phyloP scores from a whole-genome alignment of 2,113 vertebrate species.

The Percopsis transmontana region DNA sequence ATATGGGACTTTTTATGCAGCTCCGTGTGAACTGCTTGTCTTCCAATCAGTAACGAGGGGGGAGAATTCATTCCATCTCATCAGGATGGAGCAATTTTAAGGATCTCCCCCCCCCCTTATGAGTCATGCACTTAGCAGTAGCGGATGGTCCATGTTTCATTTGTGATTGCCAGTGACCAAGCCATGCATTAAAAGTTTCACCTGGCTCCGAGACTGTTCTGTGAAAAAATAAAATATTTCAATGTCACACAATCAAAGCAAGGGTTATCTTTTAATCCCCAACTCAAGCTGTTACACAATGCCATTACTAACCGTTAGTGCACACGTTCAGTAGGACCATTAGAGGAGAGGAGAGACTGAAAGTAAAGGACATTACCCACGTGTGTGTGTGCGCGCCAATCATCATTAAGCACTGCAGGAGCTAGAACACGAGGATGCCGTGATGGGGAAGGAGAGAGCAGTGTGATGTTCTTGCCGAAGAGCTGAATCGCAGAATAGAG shows the following conservation, averaged over 20 bases:
- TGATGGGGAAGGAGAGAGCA: constrained; percentile 14
- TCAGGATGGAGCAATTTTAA: constrained; percentile 45
- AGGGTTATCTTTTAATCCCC: constrained; percentile 29
- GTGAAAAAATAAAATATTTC: constrained; percentile 16
- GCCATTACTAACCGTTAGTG: constrained; percentile 47
- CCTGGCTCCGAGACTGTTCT: constrained; percentile 28
- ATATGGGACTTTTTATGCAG: constrained; percentile 19
- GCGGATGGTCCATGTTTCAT: constrained; percentile 21
- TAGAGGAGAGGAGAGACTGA: constrained; percentile 37
- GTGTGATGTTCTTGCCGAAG: constrained; percentile 7
- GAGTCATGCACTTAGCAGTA: constrained; percentile 42
- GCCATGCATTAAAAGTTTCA: constrained; percentile 31
- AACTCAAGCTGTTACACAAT: constrained; percentile 41
- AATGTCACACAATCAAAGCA: neutral
- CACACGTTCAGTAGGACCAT: constrained; percentile 39
- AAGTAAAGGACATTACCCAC: constrained; percentile 57
- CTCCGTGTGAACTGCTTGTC: constrained; percentile 26
- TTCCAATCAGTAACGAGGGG: constrained; percentile 38
- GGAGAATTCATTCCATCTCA: constrained; percentile 42
- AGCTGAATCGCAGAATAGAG: constrained; percentile 21
- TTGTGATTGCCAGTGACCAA: constrained; percentile 8
- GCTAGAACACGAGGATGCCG: constrained; percentile 22
- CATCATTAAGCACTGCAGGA: constrained; percentile 41
- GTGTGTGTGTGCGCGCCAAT: constrained; percentile 20
- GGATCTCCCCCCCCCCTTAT: constrained; percentile 28